phyloP scores from a whole-genome alignment of 2,113 vertebrate genomes.

The Grantiella picta region DNA sequence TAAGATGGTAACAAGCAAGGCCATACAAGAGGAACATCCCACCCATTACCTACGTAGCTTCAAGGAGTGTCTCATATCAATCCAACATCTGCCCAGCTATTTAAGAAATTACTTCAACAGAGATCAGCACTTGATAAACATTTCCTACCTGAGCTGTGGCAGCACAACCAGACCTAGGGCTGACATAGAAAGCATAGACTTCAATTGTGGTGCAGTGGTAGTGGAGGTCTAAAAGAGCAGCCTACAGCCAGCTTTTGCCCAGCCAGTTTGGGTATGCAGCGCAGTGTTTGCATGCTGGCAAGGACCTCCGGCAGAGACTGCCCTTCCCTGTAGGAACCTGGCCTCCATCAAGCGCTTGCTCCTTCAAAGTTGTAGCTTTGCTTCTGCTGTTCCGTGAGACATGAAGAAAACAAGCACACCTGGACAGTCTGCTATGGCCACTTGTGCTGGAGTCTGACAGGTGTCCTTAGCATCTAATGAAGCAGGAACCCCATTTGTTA shows the following conservation, averaged over 20 bases:
- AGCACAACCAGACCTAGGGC: neutral
- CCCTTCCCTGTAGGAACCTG: neutral
- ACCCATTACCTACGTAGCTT: neutral
- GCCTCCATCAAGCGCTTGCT: accelerated
- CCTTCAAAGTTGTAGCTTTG: neutral
- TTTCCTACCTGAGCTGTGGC: neutral
- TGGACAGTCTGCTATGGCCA: neutral
- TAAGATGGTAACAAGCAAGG: neutral
- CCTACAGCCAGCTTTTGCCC: neutral
- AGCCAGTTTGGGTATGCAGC: neutral
- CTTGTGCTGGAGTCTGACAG: neutral
- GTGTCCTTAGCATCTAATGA: neutral
- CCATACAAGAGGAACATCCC: neutral
- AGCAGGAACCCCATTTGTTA: neutral
- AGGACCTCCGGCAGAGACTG: neutral
- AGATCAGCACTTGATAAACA: neutral
- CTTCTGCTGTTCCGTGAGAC: neutral
- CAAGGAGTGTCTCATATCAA: neutral
- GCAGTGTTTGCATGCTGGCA: neutral
- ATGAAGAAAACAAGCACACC: neutral
- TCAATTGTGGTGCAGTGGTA: neutral
- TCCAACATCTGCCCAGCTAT: neutral
- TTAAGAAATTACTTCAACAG: neutral
- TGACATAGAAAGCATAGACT: neutral
- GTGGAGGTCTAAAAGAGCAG: neutral